Evolutionary conservation across 2,797 vertebrate species (phyloP), one percentile per base, ranked within the genome.

Genomic region (Myotis myotis): DNA sequence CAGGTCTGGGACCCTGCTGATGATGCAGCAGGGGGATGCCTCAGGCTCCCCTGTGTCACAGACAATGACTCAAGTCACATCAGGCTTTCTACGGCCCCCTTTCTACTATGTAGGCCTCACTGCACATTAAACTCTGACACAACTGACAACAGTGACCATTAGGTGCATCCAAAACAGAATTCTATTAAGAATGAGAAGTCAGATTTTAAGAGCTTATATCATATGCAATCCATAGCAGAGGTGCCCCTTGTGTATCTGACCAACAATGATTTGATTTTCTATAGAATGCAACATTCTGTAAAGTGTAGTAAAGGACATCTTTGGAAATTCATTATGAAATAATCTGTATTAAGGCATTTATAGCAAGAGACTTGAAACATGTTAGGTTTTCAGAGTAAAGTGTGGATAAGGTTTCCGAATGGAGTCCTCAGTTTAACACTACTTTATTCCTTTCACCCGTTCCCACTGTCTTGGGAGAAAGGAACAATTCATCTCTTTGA

Each of bases 281-380:
- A 16, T 81, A 19, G 41, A 51, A 91, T 30, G 28, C 4, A 85
- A 23, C 28, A 20, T 15, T 68, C 53, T 78, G 22, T 72, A 16
- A 81, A 23, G 3, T 47, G 13, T 3, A 78, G 12, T n/a, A 36
- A 83, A 83, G 8, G 72, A 12, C 44, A 25, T 57, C 44, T 89
- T 86, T 87, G 49, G n/a, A 87, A 94, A 83, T 72, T 79, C 57
- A 82, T 62, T 75, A 16, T 83, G 87, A 83, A 82, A 20, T 8
- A 38, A 28, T n/a, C 10, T 49, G 13, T 71, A 41, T 64, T 64
- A 76, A 62, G 53, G 89, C 33, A 25, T 41, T 87, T 68, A 30
- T 38, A 55, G 41, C 19, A 41, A 55, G 53, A 62, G 25, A 92
- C 17, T 62, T 36, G 19, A 81, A 78, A 62, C 23, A 33, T 8